These are phyloP conservation scores for Meloidogyne hapla DNA, from an alignment of 1,140 invertebrate species.

Conservation along the genomic window DNA sequence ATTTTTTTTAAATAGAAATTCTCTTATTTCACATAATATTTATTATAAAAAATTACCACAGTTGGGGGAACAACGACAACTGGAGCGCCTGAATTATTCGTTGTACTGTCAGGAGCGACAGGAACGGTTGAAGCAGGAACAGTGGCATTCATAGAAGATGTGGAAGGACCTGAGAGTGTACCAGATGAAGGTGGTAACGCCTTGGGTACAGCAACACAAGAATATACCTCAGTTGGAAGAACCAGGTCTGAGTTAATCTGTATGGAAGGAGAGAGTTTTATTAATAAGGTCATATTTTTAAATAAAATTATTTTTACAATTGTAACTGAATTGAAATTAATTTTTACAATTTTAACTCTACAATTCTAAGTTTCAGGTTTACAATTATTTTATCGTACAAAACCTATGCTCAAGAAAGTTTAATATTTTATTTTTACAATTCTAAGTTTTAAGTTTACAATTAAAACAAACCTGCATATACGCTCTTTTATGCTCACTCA, in stretches of 20 bases:
- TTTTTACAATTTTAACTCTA: not conserved
- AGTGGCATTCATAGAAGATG: not conserved
- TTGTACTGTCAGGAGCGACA: conserved; percentile 8
- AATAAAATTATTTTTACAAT: too few species aligned
- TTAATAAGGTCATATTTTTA: not conserved
- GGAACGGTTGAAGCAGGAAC: not conserved
- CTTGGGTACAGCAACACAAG: not conserved
- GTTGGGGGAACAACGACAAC: not conserved
- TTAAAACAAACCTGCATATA: conserved; percentile 35
- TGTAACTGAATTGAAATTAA: not conserved
- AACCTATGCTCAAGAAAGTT: not conserved
- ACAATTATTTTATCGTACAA: not conserved
- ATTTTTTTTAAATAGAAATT: too few species aligned
- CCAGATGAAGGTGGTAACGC: not conserved
- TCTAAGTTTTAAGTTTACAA: too few species aligned
- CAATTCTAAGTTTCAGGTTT: not conserved
- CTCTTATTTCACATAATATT: too few species aligned
- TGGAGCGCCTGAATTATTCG: not conserved
- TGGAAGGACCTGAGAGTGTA: not conserved
- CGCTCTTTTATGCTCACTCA: conserved; percentile 23
- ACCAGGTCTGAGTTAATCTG: conserved; percentile 26
- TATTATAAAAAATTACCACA: not conserved
- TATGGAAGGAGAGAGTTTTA: not conserved
- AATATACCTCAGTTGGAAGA: conserved; percentile 27
- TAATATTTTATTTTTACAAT: not conserved